Base-by-base conservation (phyloP, 2,888 invertebrate species). In the Emmelina monodactyla region DNA sequence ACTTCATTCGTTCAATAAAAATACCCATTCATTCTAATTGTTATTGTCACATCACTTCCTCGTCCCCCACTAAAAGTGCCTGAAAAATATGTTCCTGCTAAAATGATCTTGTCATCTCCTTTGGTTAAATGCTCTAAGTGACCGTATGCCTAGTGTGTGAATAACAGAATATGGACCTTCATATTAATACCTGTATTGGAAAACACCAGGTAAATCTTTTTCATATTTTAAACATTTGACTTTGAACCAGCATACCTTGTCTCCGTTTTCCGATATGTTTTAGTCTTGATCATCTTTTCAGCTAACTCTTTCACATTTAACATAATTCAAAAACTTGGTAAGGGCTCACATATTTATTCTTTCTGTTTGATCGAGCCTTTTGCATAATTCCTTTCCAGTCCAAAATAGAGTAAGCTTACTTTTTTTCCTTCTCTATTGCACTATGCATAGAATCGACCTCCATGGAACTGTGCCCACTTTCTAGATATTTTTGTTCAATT, bases 131-230 rank as follows among this genome's bases (percentile, higher is more conserved):
- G n/a, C n/a, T n/a, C n/a, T n/a, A n/a, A n/a, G n/a, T n/a, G n/a
- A n/a, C n/a, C n/a, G n/a, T n/a, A n/a, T n/a, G n/a, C n/a, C 37
- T 16, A 32, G 9, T 19, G 9, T 19, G 19, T 19, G 5, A 19
- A 19, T 6, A 5, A 6, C 19, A 9, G 9, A 11, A 14, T 40
- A 37, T 29, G 31, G 33, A 15, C 37, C 37, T 33, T 37, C 35
- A 16, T 40, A 33, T 28, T 34, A 31, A 30, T 39, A 37, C 25
- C 39, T 14, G 25, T 37, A 37, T 29, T 39, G 34, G 28, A 39
- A 30, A 34, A 37, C 28, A 16, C 37, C 37, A 22, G 37, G 37
- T 32, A 37, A 37, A 3, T 34, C 22, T 14, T 35, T 31, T 28
- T 35, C 29, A 29, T 13, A 29, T 14, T 14, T 29, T 2, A 29